Percentiles rank a stretch among this genome's conserved stretches.
These are phyloP conservation scores for Erannis defoliaria DNA, from an alignment of 2,888 invertebrate genomes.

Conservation along the genomic window DNA sequence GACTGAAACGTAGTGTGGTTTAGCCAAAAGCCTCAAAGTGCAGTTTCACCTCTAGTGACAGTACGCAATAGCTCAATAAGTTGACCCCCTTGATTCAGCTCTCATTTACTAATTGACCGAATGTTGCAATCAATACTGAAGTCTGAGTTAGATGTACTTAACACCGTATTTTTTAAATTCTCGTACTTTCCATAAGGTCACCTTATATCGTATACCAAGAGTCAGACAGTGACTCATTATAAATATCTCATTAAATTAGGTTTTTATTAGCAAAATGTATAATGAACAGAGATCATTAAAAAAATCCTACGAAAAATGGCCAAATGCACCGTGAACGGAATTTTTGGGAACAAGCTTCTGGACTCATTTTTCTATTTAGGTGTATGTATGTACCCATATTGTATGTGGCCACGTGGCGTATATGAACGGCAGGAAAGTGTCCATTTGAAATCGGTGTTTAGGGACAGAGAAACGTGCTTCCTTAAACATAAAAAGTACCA, in stretches of 20 bases:
- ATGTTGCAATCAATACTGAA: background rate
- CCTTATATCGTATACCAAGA: background rate
- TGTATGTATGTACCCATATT: too few relatives aligned
- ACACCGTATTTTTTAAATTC: background rate
- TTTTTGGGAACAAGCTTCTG: background rate
- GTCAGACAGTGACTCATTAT: background rate
- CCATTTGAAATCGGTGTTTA: too few relatives aligned
- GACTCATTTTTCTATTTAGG: background rate
- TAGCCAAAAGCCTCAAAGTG: too few relatives aligned
- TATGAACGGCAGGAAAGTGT: too few relatives aligned
- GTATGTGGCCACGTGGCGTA: too few relatives aligned
- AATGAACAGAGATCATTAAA: background rate
- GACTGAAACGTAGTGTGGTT: too few relatives aligned
- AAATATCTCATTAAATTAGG: background rate
- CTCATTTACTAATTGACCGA: slow-evolving; percentile 11
- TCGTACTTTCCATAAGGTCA: background rate
- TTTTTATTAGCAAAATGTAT: background rate
- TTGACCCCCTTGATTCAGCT: slow-evolving; percentile 1
- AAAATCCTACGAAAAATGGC: background rate
- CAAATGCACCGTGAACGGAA: background rate
- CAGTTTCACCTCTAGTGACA: too few relatives aligned
- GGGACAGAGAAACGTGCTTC: too few relatives aligned
- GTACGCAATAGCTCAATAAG: too few relatives aligned
- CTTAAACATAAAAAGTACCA: too few relatives aligned
- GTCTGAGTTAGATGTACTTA: background rate